Evolutionary conservation across 2,888 invertebrate species (phyloP).

Genomic region (Tuta absoluta): DNA sequence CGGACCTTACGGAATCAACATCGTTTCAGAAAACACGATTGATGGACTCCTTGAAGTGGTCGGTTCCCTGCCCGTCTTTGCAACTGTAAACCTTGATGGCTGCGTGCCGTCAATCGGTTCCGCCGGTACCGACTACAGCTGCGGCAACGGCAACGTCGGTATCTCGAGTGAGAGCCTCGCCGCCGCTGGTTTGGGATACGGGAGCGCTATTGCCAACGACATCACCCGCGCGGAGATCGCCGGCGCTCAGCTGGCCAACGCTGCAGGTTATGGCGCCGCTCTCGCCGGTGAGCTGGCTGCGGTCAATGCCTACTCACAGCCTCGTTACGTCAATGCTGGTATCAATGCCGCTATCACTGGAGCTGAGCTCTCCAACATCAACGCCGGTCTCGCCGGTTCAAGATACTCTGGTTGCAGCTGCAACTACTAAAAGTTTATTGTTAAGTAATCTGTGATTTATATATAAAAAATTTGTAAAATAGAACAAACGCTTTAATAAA

Average conservation of each 20-base stretch:
- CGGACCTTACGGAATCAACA: conserved; percentile 43
- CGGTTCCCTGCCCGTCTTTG: conserved; percentile 54
- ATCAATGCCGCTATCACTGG: neutral
- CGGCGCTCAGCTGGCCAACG: conserved; percentile 1
- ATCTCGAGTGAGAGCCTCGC: conserved; percentile 44
- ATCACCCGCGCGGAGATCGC: conserved; percentile 2
- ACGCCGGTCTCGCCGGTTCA: neutral
- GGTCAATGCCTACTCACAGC: too few relatives aligned
- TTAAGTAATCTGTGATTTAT: too few relatives aligned
- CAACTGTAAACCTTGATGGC: conserved; percentile 49
- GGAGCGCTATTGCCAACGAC: conserved; percentile 8
- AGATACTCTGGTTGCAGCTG: too few relatives aligned
- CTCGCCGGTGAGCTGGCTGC: neutral
- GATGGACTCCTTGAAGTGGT: conserved; percentile 45
- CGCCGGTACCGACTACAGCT: conserved; percentile 51
- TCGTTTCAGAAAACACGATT: conserved; percentile 48
- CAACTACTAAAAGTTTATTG: too few relatives aligned
- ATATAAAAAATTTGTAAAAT: too few relatives aligned
- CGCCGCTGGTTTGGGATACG: conserved; percentile 33
- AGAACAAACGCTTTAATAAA: too few relatives aligned
- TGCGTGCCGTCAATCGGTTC: conserved; percentile 48
- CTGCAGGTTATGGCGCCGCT: neutral
- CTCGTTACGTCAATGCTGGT: conserved; percentile 3
- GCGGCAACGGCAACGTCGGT: conserved; percentile 48
- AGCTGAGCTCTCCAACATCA: neutral